phyloP scores from a whole-genome alignment of 2,113 vertebrate species.

The Hippocampus comes region DNA sequence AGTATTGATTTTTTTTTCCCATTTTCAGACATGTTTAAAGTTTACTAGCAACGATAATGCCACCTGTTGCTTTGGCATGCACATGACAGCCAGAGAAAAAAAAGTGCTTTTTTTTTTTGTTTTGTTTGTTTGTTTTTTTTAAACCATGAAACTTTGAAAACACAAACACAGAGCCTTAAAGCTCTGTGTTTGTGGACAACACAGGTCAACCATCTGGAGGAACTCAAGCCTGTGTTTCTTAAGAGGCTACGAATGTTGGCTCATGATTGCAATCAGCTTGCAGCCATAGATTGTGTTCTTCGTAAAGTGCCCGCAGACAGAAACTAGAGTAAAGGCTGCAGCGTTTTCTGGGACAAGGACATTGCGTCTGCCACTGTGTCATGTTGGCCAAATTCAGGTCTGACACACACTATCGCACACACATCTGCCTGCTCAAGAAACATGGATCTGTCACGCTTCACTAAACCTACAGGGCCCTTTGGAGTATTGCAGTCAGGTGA shows the following conservation, averaged over 20 bases:
- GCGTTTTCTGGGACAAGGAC: slow-evolving; percentile 43
- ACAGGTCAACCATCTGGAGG: not conserved
- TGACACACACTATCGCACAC: slow-evolving; percentile 25
- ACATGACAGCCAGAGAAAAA: not conserved
- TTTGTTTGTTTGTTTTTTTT: not conserved
- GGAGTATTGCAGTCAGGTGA: slow-evolving; percentile 43
- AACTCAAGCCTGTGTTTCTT: slow-evolving; percentile 9
- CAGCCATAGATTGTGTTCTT: slow-evolving; percentile 14
- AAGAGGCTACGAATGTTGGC: slow-evolving; percentile 23
- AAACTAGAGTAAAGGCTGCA: not conserved
- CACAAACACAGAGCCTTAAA: not conserved
- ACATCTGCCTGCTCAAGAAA: slow-evolving; percentile 46
- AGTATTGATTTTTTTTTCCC: not conserved
- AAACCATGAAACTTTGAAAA: not conserved
- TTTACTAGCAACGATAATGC: not conserved
- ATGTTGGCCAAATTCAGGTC: slow-evolving; percentile 31
- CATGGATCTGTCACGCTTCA: slow-evolving; percentile 47
- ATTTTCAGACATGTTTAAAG: not conserved
- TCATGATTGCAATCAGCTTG: slow-evolving; percentile 54
- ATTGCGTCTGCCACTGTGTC: slow-evolving; percentile 20
- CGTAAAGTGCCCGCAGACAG: not conserved
- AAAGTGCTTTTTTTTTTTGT: not conserved
- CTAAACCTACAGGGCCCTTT: slow-evolving; percentile 36
- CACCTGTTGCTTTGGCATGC: not conserved
- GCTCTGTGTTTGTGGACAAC: not conserved